Evolutionary conservation across 2,113 vertebrate species (phyloP), one percentile per base, ranked within the genome.

Genomic region (Anguilla japonica): DNA sequence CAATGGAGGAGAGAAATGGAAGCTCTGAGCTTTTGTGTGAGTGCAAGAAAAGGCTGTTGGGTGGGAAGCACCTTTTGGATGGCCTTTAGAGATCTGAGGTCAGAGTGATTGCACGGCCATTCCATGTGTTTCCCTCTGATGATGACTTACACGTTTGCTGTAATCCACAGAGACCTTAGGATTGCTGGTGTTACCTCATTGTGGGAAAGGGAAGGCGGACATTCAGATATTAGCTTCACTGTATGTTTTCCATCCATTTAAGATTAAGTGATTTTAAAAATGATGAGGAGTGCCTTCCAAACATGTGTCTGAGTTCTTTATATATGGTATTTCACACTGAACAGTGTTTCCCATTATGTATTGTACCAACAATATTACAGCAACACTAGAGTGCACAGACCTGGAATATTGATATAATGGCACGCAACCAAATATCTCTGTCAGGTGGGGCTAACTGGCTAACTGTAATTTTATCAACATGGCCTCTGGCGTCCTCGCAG

Each of bases 1-100:
- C 90, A 91, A 89, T 87, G 86, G 84, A 83, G 87, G 91, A 93
- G 92, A 91, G 81, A 82, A 79, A 84, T 83, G 79, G 50, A 46
- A 78, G 89, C 91, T 92, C 83, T 56, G 20, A 53, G 87, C 85
- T 91, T 89, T 90, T 90, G 87, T 87, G 5, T 3, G 83, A 84
- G 56, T 78, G 29, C 2, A 29, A 86, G 81, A 83, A 9, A 41
- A 82, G 43, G 79, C 81, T 50, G 26, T 15, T 18, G 41, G 20
- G 81, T n/a, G 34, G 20, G 81, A n/a, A n/a, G 22, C 26, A n/a
- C 22, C 1, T 50, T 53, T 9, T 41, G 34, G 29, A 5, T 41
- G 26, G 26, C 34, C 41, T 80, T 56, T 2, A 7, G 56, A 79
- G 56, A 18, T 26, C 53, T 9, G 22, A 81, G 56, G 84, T 85